phyloP scores from a whole-genome alignment of 2,888 invertebrate species.

The Scrobipalpa costella region DNA sequence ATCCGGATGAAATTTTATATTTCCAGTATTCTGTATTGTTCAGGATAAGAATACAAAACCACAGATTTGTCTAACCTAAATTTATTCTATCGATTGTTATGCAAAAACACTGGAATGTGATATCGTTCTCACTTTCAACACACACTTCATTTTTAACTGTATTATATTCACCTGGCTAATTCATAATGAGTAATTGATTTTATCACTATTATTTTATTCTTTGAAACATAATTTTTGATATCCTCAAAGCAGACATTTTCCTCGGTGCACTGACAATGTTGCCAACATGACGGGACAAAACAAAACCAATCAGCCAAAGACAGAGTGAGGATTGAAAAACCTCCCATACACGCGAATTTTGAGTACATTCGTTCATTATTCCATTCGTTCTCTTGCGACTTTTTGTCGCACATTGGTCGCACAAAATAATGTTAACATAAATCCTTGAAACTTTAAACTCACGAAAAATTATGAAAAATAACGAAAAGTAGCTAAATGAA shows the following conservation, averaged over 20 bases:
- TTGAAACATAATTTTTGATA: conserved; percentile 64
- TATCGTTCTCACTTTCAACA: conserved; percentile 53
- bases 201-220: conserved; percentile 59
- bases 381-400: neutral
- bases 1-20: conserved; percentile 56
- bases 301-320: conserved; percentile 7
- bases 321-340: neutral
- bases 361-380: neutral
- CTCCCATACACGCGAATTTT: conserved; percentile 1
- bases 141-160: conserved; percentile 44
- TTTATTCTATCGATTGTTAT: conserved; percentile 79
- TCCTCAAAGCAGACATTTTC: conserved; percentile 77
- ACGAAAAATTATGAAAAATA: neutral
- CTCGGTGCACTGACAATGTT: conserved; percentile 48
- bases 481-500: neutral
- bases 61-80: conserved; percentile 77
- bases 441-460: neutral
- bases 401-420: neutral
- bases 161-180: conserved; percentile 67
- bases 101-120: conserved; percentile 75
- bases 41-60: conserved; percentile 64
- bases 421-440: neutral
- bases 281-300: conserved; percentile 38
- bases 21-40: conserved; percentile 64
- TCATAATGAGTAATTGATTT: conserved; percentile 53